Conservation (phyloP, 2,113 vertebrate species). For the Bos taurus region ARS-UCD2.0 NC_037332.1:93930001-93930500, state of each 20-base stretch:
- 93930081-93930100: conserved; percentile 25
- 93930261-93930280: conserved; percentile 40
- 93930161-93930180: conserved; percentile 38
- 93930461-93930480: conserved; percentile 73
- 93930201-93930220: conserved; percentile 31
- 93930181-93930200: conserved; percentile 31
- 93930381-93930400: conserved; percentile 63
- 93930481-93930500: conserved; percentile 76
- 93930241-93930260: conserved; percentile 45
- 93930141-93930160: conserved; percentile 25
- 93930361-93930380: conserved; percentile 57
- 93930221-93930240: background rate
- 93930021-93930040: conserved; percentile 36
- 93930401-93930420: conserved; percentile 76
- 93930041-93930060: background rate
- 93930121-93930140: conserved; percentile 20
- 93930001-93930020: conserved; percentile 23
- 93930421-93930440: conserved; percentile 74
- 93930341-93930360: conserved; percentile 33
- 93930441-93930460: conserved; percentile 73
- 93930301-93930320: conserved; percentile 66
- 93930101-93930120: conserved; percentile 14
- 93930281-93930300: conserved; percentile 52
- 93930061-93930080: conserved; percentile 5
- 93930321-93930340: conserved; percentile 52